Evolutionary conservation across 2,888 invertebrate species (phyloP).

Genomic region (Lysandra bellargus): DNA sequence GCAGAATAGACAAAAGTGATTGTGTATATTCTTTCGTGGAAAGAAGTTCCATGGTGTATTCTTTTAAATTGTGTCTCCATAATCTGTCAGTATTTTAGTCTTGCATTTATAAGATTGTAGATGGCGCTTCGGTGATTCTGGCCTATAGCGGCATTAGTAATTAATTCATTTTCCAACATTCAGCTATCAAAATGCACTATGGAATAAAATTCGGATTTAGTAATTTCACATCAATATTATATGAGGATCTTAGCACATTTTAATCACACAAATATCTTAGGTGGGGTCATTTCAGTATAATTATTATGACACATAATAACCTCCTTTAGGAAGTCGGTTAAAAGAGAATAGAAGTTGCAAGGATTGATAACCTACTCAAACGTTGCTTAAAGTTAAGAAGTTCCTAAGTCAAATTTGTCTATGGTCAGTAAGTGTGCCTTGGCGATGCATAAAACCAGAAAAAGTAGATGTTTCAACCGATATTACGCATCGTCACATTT

Average conservation of each 20-base stretch:
- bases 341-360: background rate
- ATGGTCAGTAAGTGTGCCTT: no score
- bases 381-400: background rate
- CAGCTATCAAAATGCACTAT: background rate
- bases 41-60: no score
- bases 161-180: background rate
- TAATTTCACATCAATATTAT: background rate
- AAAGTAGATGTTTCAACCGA: background rate
- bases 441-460: no score
- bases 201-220: background rate
- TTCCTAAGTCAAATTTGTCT: background rate
- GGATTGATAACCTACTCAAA: background rate
- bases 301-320: background rate
- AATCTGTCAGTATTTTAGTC: no score
- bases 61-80: no score
- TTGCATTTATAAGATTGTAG: no score
- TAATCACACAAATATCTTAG: background rate
- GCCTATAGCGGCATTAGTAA: background rate
- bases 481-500: background rate
- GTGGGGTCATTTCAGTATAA: background rate
- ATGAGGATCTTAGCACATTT: background rate
- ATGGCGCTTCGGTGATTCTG: background rate
- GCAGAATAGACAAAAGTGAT: background rate
- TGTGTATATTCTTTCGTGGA: no score
- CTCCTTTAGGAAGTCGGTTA: background rate